These are phyloP conservation scores for Metridium senile DNA, from an alignment of 92 coral and sea anemone genomes.

Conservation along the genomic window DNA sequence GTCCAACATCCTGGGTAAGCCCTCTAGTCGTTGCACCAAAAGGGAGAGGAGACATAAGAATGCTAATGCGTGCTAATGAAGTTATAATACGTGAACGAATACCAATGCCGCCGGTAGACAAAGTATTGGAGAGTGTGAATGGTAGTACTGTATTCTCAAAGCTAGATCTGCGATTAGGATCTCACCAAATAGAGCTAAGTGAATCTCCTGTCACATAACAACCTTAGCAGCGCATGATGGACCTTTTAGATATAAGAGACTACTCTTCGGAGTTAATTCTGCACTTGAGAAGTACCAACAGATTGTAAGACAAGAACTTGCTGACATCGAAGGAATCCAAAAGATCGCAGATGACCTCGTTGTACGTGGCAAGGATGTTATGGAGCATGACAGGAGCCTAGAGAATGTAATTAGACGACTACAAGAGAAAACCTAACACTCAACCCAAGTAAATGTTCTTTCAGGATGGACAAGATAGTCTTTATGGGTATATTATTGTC, in stretches of 20 bases:
- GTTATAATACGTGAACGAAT: conserved; percentile 31
- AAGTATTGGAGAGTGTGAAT: conserved; percentile 38
- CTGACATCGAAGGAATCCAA: conserved; percentile 25
- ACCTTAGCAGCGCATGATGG: conserved; percentile 49
- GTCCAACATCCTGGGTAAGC: conserved; percentile 42
- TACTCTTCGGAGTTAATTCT: conserved; percentile 36
- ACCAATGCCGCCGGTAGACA: conserved; percentile 44
- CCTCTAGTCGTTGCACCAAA: conserved; percentile 46
- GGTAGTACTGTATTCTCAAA: conserved; percentile 35
- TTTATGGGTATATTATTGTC: conserved; percentile 60
- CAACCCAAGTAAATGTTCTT: conserved; percentile 46
- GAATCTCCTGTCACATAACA: conserved; percentile 37
- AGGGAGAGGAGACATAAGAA: conserved; percentile 35
- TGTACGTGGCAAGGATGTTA: conserved; percentile 30
- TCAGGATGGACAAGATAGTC: conserved; percentile 53
- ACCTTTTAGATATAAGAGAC: conserved; percentile 34
- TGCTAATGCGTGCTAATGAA: conserved; percentile 37
- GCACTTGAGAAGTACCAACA: conserved; percentile 61
- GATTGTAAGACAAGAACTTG: conserved; percentile 37
- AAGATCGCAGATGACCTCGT: conserved; percentile 45
- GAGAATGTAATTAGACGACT: conserved; percentile 33
- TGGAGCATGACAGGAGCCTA: conserved; percentile 47
- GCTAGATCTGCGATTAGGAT: conserved; percentile 50
- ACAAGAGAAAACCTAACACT: conserved; percentile 53
- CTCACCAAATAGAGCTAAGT: conserved; percentile 52